A percentile compares a stretch with the other conserved stretches of the same genome.
Conservation (phyloP, 2,113 vertebrate genomes). For the Tympanuchus pallidicinctus region DNA sequence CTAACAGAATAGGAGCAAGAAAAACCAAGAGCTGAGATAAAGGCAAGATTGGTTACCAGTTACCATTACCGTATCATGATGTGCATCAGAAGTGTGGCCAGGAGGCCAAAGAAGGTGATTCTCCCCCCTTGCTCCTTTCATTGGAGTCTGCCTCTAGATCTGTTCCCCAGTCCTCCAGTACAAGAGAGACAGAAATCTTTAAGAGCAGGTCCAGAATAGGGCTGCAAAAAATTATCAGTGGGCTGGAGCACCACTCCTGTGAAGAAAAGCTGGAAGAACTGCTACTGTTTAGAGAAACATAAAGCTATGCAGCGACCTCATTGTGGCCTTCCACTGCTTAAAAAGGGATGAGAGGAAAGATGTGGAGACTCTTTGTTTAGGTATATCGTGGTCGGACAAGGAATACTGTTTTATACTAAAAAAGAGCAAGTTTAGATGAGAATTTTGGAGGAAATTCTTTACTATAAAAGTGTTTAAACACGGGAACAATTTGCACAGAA, state of each 20-base stretch:
- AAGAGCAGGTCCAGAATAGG: neutral
- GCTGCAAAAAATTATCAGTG: neutral
- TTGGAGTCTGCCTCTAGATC: neutral
- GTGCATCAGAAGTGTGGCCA: neutral
- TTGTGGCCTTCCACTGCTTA: neutral
- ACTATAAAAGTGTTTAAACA: neutral
- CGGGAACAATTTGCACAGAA: neutral
- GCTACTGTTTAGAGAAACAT: neutral
- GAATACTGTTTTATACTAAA: neutral
- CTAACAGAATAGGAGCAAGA: neutral
- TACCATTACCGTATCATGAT: neutral
- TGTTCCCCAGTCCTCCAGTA: neutral
- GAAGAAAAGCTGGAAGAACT: neutral
- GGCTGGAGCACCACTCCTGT: neutral
- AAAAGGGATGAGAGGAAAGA: neutral
- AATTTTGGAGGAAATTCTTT: neutral
- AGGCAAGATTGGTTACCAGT: neutral
- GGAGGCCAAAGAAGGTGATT: neutral
- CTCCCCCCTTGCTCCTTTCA: no score
- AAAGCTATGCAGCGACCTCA: neutral
- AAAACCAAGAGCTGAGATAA: neutral
- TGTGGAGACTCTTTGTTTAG: neutral
- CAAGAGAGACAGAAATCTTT: neutral
- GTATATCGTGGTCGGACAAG: neutral
- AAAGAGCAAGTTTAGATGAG: neutral